A percentile compares a stretch with the other conserved stretches of the same genome.
Evolutionary conservation across 2,888 invertebrate species (phyloP).

Genomic region (Volucella inflata): DNA sequence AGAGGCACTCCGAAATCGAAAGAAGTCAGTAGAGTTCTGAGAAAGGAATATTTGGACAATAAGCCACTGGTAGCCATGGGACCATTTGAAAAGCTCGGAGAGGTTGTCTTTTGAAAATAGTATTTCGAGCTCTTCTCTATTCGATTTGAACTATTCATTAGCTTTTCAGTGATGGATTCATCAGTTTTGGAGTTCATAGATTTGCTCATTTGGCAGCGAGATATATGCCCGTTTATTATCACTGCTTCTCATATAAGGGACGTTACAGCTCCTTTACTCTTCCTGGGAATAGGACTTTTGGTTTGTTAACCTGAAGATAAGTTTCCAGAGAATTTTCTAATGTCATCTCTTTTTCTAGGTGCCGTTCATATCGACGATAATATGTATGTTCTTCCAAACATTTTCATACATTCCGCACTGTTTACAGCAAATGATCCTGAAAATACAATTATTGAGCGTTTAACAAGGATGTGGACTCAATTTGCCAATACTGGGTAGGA

Average conservation of each 20-base stretch:
- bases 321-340: neutral
- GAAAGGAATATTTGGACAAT: constrained; percentile 77
- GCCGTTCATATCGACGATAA: constrained; percentile 84
- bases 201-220: constrained; percentile 85
- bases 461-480: constrained; percentile 83
- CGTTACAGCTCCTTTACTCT: constrained; percentile 85
- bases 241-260: constrained; percentile 86
- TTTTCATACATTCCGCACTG: constrained; percentile 37
- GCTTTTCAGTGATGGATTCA: constrained; percentile 86
- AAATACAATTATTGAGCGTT: constrained; percentile 82
- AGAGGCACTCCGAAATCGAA: constrained; percentile 80
- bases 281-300: constrained; percentile 83
- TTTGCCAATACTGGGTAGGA: constrained; percentile 82
- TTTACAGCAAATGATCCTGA: constrained; percentile 83
- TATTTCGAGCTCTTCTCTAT: too few relatives aligned
- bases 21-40: constrained; percentile 77
- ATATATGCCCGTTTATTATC: constrained; percentile 86
- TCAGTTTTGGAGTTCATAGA: constrained; percentile 86
- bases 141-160: constrained; percentile 22
- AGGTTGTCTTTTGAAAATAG: neutral
- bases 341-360: constrained; percentile 78
- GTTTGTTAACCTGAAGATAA: constrained; percentile 79
- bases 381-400: too few relatives aligned
- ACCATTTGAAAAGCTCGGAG: constrained; percentile 77
- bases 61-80: constrained; percentile 59